Evolutionary conservation across 2,113 vertebrate species (phyloP), one percentile per base, ranked within the genome.

Genomic region (Malaclemys terrapin): DNA sequence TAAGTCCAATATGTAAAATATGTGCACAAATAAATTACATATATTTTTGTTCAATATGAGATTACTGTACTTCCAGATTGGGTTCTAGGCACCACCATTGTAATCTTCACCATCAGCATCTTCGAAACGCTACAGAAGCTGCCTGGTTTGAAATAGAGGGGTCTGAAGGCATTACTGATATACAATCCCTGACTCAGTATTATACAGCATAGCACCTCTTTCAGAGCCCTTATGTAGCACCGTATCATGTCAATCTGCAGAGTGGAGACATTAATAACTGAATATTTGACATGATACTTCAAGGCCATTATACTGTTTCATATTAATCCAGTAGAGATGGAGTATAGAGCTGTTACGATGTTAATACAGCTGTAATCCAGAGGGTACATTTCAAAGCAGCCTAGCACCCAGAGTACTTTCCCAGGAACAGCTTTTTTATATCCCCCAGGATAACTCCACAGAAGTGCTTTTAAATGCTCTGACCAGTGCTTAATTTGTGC

Each of bases 151-250:
- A 12, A 10, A 25, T 49, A 52, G 78, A 83, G 27, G 6, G 3
- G 27, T 78, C 83, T 31, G 80, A 35, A 22, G n/a, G 8, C 9
- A 6, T 2, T n/a, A 27, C 27, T n/a, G 56, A 13, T n/a, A 5
- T 0, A 0, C 3, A 3, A 72, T 56, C 4, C 0, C 35, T 56
- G 56, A 8, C 10, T 5, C 57, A 47, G 17, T 1, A 0, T 42
- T 5, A 1, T 29, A 49, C 2, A 2, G 22, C 31, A 9, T 24
- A 57, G n/a, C 75, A 80, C 35, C 87, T 69, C 5, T 3, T 59
- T 0, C 0, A 42, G 35, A 75, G 59, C 49, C 22, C 65, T 1
- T 1, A 5, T 0, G 0, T 5, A 29, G 50, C 57, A 1, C 69
- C 1, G 0, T 29, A 53, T 16, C 1, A 0, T 2, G 75, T 59